Conservation (phyloP, 30 jellyfish, hydroid and myxozoan genomes). For the Rhopilema esculentum region DNA sequence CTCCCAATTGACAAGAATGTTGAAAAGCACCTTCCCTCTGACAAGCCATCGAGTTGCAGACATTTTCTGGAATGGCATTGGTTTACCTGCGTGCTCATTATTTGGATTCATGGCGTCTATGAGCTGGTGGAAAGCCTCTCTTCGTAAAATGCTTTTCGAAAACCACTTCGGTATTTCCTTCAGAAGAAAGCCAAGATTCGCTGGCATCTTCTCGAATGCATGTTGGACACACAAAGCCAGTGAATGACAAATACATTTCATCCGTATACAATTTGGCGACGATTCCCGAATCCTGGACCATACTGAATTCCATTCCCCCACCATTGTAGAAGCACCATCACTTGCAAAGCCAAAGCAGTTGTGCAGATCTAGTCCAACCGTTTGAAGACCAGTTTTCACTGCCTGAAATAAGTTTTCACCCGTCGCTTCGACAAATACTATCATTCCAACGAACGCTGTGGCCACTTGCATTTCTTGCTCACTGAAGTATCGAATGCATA, state of each 20-base stretch:
- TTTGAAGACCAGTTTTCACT: slow-evolving; percentile 12
- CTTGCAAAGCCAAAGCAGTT: slow-evolving; percentile 55
- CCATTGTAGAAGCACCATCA: slow-evolving; percentile 66
- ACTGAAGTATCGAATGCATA: slow-evolving; percentile 66
- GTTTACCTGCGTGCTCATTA: slow-evolving; percentile 29
- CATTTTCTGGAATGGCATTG: slow-evolving; percentile 50
- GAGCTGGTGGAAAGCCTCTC: slow-evolving; percentile 61
- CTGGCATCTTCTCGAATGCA: slow-evolving; percentile 45
- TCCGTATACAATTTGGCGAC: slow-evolving; percentile 38
- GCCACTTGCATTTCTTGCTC: slow-evolving; percentile 30
- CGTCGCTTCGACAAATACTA: slow-evolving; percentile 37
- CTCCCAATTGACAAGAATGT: slow-evolving; percentile 62
- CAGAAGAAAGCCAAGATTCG: slow-evolving; percentile 33
- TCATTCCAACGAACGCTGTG: slow-evolving; percentile 54
- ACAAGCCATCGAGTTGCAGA: slow-evolving; percentile 63
- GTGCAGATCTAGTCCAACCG: slow-evolving; percentile 30
- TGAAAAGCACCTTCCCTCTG: slow-evolving; percentile 67
- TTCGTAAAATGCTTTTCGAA: slow-evolving; percentile 37
- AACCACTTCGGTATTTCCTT: slow-evolving; percentile 56
- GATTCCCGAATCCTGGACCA: slow-evolving; percentile 14
- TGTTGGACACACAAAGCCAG: slow-evolving; percentile 50
- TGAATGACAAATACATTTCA: slow-evolving; percentile 64
- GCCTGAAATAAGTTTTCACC: slow-evolving; percentile 59
- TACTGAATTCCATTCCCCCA: slow-evolving; percentile 31
- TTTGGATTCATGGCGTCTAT: slow-evolving; percentile 42